Conservation (phyloP, 2,888 invertebrate genomes). For the Antheraea yamamai region DNA sequence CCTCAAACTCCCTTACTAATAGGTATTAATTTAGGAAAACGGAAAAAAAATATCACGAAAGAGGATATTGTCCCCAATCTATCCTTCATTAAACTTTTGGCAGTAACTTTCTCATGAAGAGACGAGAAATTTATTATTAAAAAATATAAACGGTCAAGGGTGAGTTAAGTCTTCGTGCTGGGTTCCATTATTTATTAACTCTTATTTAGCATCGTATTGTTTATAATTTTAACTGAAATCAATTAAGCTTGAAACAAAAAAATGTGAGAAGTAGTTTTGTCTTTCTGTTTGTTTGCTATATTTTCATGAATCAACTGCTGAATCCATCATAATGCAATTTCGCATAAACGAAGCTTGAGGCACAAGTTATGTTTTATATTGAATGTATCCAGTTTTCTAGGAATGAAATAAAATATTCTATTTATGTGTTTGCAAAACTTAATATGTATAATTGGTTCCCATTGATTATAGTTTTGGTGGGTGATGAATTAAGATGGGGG, state of each 20-base stretch:
- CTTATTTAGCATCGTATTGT: neutral
- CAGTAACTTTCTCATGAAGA: constrained; percentile 35
- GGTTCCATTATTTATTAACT: neutral
- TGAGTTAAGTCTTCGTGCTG: neutral
- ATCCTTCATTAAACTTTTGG: constrained; percentile 47
- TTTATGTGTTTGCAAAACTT: neutral
- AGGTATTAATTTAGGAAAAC: constrained; percentile 21
- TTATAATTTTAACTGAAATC: neutral
- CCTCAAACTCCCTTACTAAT: constrained; percentile 17
- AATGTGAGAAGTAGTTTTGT: too few relatives aligned
- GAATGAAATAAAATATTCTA: neutral
- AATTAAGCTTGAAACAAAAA: too few relatives aligned
- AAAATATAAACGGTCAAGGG: constrained; percentile 32
- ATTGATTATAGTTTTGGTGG: too few relatives aligned
- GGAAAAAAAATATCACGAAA: constrained; percentile 16
- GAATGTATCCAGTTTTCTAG: neutral
- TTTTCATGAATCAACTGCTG: too few relatives aligned
- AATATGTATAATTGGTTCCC: neutral
- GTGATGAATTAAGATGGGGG: too few relatives aligned
- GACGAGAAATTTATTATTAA: constrained; percentile 43
- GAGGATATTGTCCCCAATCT: constrained; percentile 33
- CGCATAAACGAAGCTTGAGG: too few relatives aligned
- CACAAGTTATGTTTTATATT: too few relatives aligned
- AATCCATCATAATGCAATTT: too few relatives aligned
- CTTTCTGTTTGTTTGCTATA: too few relatives aligned